Percentiles rank a stretch among this genome's conserved stretches.
These are phyloP conservation scores for Seira ritae DNA, from an alignment of 2,888 invertebrate genomes.

Conservation along the genomic window DNA sequence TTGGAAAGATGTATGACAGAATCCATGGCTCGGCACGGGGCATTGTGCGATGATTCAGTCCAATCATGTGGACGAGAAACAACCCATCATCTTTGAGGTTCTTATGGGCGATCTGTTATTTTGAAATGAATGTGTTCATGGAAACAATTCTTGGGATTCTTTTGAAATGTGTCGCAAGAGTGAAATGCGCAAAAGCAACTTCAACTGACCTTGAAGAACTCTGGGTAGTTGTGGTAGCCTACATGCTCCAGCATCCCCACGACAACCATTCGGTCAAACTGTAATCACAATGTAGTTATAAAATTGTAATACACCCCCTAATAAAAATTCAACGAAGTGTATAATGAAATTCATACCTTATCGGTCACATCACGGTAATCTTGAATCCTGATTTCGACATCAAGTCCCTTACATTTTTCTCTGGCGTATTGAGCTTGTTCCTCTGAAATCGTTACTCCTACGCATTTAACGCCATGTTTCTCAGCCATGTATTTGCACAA, in stretches of 20 bases:
- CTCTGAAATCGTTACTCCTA: conserved; percentile 58
- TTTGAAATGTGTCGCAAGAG: background rate
- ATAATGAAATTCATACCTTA: conserved; percentile 25
- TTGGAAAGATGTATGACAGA: too few species aligned
- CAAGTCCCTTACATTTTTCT: conserved; percentile 39
- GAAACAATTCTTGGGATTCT: background rate
- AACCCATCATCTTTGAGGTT: background rate
- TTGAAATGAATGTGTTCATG: background rate
- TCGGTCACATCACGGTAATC: conserved; percentile 64
- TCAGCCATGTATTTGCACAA: conserved; percentile 62
- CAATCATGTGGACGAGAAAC: too few species aligned
- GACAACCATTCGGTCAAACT: conserved; percentile 58
- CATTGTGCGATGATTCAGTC: too few species aligned
- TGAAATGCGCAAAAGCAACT: too few species aligned
- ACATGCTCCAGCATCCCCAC: conserved; percentile 62
- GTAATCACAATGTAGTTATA: background rate
- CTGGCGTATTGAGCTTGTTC: conserved; percentile 50
- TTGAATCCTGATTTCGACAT: conserved; percentile 53
- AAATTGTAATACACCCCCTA: background rate
- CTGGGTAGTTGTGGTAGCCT: conserved; percentile 46
- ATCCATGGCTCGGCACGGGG: too few species aligned
- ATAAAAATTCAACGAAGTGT: background rate
- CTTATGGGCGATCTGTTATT: background rate
- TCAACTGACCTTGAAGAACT: conserved; percentile 11
- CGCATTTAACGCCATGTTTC: conserved; percentile 51